Percentiles rank a stretch among this genome's conserved stretches.
These are phyloP conservation scores for Drosophila lini DNA, from an alignment of 1,140 invertebrate species.

Conservation along the genomic window DNA sequence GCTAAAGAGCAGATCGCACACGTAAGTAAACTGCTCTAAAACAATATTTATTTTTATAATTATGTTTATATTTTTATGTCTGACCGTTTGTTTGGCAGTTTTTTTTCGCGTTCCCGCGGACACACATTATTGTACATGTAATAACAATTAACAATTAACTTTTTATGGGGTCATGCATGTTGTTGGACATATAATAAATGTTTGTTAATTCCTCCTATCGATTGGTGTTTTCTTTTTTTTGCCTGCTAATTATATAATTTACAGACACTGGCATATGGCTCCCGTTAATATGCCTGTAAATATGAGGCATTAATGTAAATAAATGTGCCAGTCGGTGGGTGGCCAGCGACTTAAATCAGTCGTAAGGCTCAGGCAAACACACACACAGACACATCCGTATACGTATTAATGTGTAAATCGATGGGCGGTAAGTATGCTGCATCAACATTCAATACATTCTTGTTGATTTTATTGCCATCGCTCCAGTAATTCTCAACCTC, in stretches of 20 bases:
- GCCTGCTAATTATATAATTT: conserved; percentile 45
- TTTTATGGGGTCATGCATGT: conserved; percentile 53
- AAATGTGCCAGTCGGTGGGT: conserved; percentile 29
- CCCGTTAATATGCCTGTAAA: conserved; percentile 42
- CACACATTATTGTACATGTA: conserved; percentile 50
- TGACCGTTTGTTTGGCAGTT: conserved; percentile 24
- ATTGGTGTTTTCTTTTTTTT: conserved; percentile 12
- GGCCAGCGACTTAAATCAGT: conserved; percentile 36
- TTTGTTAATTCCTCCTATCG: conserved; percentile 54
- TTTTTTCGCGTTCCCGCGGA: conserved; percentile 15
- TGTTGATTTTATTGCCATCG: conserved; percentile 50
- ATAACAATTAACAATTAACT: conserved; percentile 63
- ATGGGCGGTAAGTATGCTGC: conserved; percentile 19
- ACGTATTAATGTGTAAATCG: conserved; percentile 22
- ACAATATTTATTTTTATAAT: conserved; percentile 28
- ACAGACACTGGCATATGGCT: conserved; percentile 36
- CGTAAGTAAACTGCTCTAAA: conserved; percentile 49
- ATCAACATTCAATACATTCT: conserved; percentile 35
- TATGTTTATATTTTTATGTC: conserved; percentile 17
- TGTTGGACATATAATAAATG: conserved; percentile 55
- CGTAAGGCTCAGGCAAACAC: conserved; percentile 22
- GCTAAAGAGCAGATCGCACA: conserved; percentile 56
- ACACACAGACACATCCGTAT: conserved; percentile 5
- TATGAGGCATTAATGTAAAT: conserved; percentile 54
- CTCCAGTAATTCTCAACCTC: conserved; percentile 21